Base-by-base conservation (phyloP, 2,113 vertebrate genomes). In the Malurus alboscapulatus region DNA sequence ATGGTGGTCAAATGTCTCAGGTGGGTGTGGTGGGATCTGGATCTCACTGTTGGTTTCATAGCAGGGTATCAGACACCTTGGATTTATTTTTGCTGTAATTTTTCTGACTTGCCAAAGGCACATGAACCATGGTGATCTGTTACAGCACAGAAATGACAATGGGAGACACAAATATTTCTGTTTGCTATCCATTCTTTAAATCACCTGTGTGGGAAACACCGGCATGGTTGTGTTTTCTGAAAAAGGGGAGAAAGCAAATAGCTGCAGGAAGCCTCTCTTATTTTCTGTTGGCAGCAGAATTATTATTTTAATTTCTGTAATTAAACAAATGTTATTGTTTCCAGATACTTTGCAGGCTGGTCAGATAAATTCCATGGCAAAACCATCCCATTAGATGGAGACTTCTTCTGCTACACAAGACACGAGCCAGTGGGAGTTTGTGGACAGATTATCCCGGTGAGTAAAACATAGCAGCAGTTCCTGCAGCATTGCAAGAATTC, bases 401-500 rank as follows among this genome's bases (percentile, higher is more conserved):
- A 99, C 73, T 99, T 97, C 93, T 99, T 99, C 97, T 99, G 98
- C 93, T 99, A 99, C 93, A 99, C 99, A 3, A 98, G 99, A 26
- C 99, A 99, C 1, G 99, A 99, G 90, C 99, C 99, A 0, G 83
- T 99, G 10, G 99, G 99, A n/a, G 98, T 99, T 17, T 99, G 99
- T 47, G 99, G 99, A 27, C 99, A 99, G 97, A 99, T 99, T 81
- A 99, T 99, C 77, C 99, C 99, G 3, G 99, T 99, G 87, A 98
- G 98, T 93, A 19, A 62, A 34, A 42, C 5, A 14, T 18, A 21
- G 24, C 40, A 17, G 22, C 18, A 57, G 55, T 9, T 87, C 19
- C 73, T 53, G 76, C 30, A 47, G 66, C 4, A 1, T 8, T 32
- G 62, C 50, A 71, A 17, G 21, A 26, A 14, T 36, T 62, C 27